Conservation (phyloP, 2,888 invertebrate genomes). For the Bruchidius siliquastri region DNA sequence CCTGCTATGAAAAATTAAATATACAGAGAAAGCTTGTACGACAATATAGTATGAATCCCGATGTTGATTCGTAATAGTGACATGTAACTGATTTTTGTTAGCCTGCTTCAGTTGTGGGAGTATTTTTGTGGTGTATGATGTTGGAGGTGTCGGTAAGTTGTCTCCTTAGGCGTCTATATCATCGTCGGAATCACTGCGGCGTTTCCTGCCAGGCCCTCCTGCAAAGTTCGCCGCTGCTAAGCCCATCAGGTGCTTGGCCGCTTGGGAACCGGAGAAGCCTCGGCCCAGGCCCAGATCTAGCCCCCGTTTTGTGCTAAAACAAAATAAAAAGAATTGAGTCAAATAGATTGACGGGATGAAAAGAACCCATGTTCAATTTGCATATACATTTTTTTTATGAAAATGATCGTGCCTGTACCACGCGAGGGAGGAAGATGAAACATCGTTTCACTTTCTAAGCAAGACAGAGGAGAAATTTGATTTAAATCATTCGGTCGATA, state of each 20-base stretch:
- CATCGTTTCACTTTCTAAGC: too few species aligned
- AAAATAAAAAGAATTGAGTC: constrained; percentile 1
- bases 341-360: too few species aligned
- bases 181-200: constrained; percentile 56
- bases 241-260: constrained; percentile 89
- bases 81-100: too few species aligned
- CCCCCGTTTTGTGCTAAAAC: constrained; percentile 75
- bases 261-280: constrained; percentile 84
- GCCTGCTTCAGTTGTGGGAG: not conserved
- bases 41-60: not conserved
- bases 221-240: constrained; percentile 85
- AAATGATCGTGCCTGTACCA: too few species aligned
- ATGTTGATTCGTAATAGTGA: not conserved
- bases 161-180: constrained; percentile 19
- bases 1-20: too few species aligned
- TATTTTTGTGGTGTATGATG: not conserved
- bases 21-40: not conserved
- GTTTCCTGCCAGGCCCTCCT: constrained; percentile 83
- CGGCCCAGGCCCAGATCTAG: constrained; percentile 83
- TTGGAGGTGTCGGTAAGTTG: not conserved
- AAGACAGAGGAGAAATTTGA: too few species aligned
- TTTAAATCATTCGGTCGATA: too few species aligned
- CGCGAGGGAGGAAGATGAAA: too few species aligned
- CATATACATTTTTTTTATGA: too few species aligned
- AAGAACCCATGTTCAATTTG: too few species aligned